phyloP scores from a whole-genome alignment of 35 echinoderm and acorn worm species.

The Strongylocentrotus purpuratus region DNA sequence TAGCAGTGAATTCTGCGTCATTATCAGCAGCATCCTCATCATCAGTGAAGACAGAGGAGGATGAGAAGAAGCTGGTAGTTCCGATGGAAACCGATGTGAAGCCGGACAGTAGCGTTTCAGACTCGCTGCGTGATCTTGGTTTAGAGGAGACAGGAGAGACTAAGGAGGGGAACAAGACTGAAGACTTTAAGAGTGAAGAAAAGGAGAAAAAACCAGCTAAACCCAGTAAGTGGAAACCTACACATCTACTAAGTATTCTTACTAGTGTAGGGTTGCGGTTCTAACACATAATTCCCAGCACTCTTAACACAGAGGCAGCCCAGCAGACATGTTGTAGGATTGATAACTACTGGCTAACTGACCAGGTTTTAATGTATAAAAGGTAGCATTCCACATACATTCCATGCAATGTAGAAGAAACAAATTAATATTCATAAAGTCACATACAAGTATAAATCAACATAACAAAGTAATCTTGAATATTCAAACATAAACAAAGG shows the following conservation, averaged over 20 bases:
- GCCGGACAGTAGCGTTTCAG: neutral
- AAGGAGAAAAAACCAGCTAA: constrained; percentile 23
- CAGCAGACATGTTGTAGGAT: too few relatives aligned
- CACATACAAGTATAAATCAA: too few relatives aligned
- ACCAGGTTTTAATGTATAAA: too few relatives aligned
- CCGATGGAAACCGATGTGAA: neutral
- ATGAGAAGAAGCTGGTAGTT: neutral
- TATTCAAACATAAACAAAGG: too few relatives aligned
- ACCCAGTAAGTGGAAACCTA: neutral
- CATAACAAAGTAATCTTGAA: too few relatives aligned
- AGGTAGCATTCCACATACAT: too few relatives aligned
- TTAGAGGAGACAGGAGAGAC: neutral
- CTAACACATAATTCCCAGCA: too few relatives aligned
- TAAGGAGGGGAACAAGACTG: neutral
- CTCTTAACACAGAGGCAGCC: too few relatives aligned
- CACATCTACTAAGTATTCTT: neutral
- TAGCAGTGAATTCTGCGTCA: neutral
- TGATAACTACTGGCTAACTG: too few relatives aligned
- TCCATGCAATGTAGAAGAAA: too few relatives aligned
- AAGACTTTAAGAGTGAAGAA: neutral
- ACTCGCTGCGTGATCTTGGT: neutral
- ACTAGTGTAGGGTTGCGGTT: too few relatives aligned
- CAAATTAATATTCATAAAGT: too few relatives aligned
- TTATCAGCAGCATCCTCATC: neutral
- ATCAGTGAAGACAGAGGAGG: neutral